Conservation (phyloP, 2,888 invertebrate species). For the Chesias legatella region DNA sequence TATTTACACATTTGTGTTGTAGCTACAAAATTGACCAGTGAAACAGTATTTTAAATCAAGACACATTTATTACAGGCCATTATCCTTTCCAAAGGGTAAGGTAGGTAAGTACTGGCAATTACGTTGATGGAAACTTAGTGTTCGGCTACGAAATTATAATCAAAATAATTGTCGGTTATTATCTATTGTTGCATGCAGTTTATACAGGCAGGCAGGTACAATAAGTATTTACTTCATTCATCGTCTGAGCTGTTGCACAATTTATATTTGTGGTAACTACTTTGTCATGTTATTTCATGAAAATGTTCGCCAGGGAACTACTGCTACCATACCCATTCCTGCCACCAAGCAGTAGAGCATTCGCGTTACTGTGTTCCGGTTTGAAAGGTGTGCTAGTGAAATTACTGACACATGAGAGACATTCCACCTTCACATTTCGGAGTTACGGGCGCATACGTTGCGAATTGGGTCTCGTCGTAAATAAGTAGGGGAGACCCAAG, state of each 20-base stretch:
- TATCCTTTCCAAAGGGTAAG: constrained; percentile 17
- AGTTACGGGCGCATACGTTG: too few relatives aligned
- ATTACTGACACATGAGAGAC: too few relatives aligned
- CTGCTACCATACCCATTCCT: too few relatives aligned
- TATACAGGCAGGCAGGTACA: constrained; percentile 7
- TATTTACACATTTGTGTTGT: constrained; percentile 7
- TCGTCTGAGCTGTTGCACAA: background rate
- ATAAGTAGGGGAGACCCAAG: too few relatives aligned
- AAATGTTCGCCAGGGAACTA: too few relatives aligned
- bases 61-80: constrained; percentile 16
- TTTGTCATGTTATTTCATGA: too few relatives aligned
- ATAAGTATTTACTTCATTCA: constrained; percentile 8
- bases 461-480: too few relatives aligned
- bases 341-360: too few relatives aligned
- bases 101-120: constrained; percentile 13
- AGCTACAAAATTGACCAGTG: constrained; percentile 9
- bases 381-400: too few relatives aligned
- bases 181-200: constrained; percentile 16
- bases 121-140: constrained; percentile 19
- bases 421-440: too few relatives aligned
- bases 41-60: constrained; percentile 15
- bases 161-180: constrained; percentile 15
- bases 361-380: too few relatives aligned
- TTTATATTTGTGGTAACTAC: too few relatives aligned
- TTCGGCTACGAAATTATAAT: constrained; percentile 15